phyloP scores from a whole-genome alignment of 2,797 vertebrate genomes.

The Tamandua tetradactyla region DNA sequence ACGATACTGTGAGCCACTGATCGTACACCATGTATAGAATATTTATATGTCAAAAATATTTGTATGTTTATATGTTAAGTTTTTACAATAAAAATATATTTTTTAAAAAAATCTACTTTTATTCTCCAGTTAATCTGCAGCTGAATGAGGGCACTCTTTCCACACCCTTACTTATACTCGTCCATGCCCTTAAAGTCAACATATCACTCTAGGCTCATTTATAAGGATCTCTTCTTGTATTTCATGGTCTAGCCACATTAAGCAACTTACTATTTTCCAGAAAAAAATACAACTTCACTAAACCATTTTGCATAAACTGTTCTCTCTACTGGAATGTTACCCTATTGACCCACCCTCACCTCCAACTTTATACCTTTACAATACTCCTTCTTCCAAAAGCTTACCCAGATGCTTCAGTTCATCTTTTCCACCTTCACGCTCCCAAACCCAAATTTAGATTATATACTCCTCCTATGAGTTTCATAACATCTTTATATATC shows the following conservation, averaged over 20 bases:
- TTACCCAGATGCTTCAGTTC: neutral
- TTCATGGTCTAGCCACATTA: neutral
- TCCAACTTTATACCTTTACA: neutral
- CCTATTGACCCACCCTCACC: neutral
- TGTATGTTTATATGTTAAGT: no score
- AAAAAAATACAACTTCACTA: neutral
- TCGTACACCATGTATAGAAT: no score
- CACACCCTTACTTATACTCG: neutral
- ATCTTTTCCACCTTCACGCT: neutral
- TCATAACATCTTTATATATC: neutral
- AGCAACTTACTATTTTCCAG: neutral
- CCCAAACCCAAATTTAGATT: neutral
- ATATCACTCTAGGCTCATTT: neutral
- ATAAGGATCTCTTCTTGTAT: neutral
- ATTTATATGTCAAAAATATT: no score
- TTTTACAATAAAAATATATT: no score
- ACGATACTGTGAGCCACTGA: no score
- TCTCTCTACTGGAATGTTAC: neutral
- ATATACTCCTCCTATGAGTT: neutral
- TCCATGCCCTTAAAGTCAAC: neutral
- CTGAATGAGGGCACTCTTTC: neutral
- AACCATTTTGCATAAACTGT: neutral
- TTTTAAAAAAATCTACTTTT: neutral
- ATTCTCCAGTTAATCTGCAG: slow-evolving; percentile 1
- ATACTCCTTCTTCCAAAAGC: neutral